phyloP scores from a whole-genome alignment of 2,797 vertebrate genomes.

The Cossypha polioptera region DNA sequence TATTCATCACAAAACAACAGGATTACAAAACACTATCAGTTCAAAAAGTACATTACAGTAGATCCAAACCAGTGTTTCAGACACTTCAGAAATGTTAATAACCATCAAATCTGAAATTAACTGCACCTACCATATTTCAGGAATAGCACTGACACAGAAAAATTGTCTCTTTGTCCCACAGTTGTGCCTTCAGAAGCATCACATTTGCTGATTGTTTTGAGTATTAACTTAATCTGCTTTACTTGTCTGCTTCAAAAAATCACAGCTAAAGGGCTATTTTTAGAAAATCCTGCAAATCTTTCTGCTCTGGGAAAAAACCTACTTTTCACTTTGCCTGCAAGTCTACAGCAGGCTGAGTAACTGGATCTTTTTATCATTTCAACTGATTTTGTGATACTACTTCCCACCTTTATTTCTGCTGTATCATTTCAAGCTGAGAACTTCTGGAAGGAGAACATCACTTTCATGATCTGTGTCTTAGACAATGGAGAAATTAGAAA shows the following conservation, averaged over 20 bases:
- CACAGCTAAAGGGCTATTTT: constrained; percentile 2
- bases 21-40: background rate
- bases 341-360: background rate
- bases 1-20: constrained; percentile 12
- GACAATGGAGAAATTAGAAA: background rate
- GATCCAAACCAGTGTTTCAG: background rate
- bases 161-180: background rate
- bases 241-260: constrained; percentile 54
- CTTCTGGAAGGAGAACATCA: background rate
- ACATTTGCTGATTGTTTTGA: background rate
- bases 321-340: background rate
- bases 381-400: background rate
- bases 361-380: background rate
- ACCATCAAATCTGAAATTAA: background rate
- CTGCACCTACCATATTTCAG: background rate
- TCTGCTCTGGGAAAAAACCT: background rate
- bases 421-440: background rate
- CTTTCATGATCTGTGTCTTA: background rate
- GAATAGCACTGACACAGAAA: background rate
- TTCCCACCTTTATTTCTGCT: background rate
- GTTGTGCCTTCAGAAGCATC: background rate
- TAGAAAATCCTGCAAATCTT: constrained; percentile 32
- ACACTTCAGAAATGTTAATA: background rate
- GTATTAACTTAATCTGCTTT: constrained; percentile 30
- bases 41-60: background rate